Evolutionary conservation across 2,888 invertebrate genomes (phyloP), one percentile per base, ranked within the genome.

Genomic region (Hoplodrina blanda): DNA sequence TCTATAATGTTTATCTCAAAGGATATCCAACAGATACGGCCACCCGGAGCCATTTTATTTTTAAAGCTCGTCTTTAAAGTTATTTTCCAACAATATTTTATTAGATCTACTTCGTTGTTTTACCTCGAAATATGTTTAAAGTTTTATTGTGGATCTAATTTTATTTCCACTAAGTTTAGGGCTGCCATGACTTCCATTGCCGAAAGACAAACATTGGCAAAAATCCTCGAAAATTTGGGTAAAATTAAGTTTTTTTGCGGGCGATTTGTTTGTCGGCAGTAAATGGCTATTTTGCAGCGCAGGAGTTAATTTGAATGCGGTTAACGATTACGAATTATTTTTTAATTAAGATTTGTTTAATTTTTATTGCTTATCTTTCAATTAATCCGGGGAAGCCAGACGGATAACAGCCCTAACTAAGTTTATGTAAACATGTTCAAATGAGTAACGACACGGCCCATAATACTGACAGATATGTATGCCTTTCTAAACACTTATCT

Each of bases 401-500:
- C 1, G 25, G 25, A 25, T 25, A 25, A 2, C 37, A 37, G 8
- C 37, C 37, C 37, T 8, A 37, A 37, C 37, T 37, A 37, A 37
- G 1, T 41, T 2, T 41, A 10, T 1, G 41, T 41, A 41, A 41
- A 41, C 41, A 50, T 20, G 17, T 20, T 13, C 11, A 53, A 57
- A 63, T 62, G 19, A 65, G 30, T 56, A 57, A 62, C 33, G 25
- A 33, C 25, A 10, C n/a, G 8, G 3, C 13, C 13, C 10, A 63
- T 46, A 76, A 77, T 37, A 30, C 61, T 19, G 62, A 75, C 62
- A 59, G 20, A 57, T 61, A 83, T 80, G 69, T 69, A 85, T 73
- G 63, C 49, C 30, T 66, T 64, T 50, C 65, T 50, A 64, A 77
- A 81, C 73, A 66, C 66, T 73, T 75, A 76, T 68, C 37, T 56